These are phyloP conservation scores for Protobothrops flavoviridis DNA, from an alignment of 2,113 vertebrate species.

Conservation along the genomic window DNA sequence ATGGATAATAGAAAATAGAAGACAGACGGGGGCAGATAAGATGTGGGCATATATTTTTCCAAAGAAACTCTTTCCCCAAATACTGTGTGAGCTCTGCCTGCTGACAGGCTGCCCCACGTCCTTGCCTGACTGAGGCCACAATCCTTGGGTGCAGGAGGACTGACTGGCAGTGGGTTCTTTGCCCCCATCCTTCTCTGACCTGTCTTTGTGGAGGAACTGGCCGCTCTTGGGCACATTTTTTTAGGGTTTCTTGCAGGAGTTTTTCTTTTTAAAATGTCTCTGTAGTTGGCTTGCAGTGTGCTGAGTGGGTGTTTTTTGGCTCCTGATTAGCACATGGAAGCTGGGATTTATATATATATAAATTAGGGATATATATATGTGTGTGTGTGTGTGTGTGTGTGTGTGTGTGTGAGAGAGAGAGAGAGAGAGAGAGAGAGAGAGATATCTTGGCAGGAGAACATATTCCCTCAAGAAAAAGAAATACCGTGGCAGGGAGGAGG, in stretches of 20 bases:
- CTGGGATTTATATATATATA: neutral
- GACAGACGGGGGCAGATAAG: too few species aligned
- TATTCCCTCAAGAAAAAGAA: neutral
- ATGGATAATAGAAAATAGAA: too few species aligned
- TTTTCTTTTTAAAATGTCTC: neutral
- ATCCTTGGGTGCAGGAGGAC: neutral
- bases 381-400: too few species aligned
- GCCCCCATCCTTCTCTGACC: neutral
- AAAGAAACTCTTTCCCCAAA: neutral
- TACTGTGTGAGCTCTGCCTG: neutral
- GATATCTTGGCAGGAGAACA: neutral
- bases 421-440: too few species aligned
- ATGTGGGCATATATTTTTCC: too few species aligned
- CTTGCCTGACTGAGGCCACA: neutral
- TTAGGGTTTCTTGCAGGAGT: neutral
- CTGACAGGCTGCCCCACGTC: neutral
- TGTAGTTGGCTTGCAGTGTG: neutral
- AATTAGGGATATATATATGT: too few species aligned
- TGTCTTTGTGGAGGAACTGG: too few species aligned
- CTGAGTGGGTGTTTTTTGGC: neutral
- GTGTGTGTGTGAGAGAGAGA: too few species aligned
- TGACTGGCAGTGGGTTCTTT: neutral
- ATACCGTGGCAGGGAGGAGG: neutral
- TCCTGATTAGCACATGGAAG: neutral
- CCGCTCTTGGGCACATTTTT: neutral